Conservation (phyloP, 2,113 vertebrate genomes). For the Blennius ocellaris region DNA sequence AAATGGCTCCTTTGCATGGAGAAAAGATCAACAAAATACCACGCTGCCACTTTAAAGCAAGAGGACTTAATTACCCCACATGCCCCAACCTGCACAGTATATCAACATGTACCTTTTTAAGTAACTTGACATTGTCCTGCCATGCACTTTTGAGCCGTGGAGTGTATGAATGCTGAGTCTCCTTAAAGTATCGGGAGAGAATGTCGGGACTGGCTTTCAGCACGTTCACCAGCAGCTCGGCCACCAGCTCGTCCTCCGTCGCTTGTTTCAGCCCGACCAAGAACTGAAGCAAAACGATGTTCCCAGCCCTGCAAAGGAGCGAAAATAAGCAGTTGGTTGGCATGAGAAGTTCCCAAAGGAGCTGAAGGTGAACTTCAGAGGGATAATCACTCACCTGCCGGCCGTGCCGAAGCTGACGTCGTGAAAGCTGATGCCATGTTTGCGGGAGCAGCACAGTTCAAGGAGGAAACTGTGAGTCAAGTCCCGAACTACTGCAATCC, state of each 20-base stretch:
- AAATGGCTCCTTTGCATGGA: too few species aligned
- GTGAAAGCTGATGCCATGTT: conserved; percentile 93
- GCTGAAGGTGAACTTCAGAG: not conserved
- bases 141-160: conserved; percentile 88
- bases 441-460: conserved; percentile 94
- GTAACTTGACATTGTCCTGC: conserved; percentile 90
- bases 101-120: conserved; percentile 87
- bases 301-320: conserved; percentile 86
- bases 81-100: too few species aligned
- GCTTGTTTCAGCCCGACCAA: conserved; percentile 90
- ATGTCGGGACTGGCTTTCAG: conserved; percentile 91
- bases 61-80: too few species aligned
- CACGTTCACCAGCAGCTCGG: conserved; percentile 88
- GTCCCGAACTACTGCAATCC: conserved; percentile 84
- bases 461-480: conserved; percentile 90
- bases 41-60: too few species aligned
- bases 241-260: conserved; percentile 88
- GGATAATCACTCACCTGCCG: conserved; percentile 82
- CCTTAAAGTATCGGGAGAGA: conserved; percentile 91
- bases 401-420: conserved; percentile 91
- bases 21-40: too few species aligned
- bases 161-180: conserved; percentile 89
- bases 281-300: conserved; percentile 93
- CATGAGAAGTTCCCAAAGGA: not conserved
- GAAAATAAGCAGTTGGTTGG: not conserved